Percentiles rank a stretch among this genome's conserved stretches.
These are phyloP conservation scores for Hypomecis punctinalis DNA, from an alignment of 2,888 invertebrate genomes.

Conservation along the genomic window DNA sequence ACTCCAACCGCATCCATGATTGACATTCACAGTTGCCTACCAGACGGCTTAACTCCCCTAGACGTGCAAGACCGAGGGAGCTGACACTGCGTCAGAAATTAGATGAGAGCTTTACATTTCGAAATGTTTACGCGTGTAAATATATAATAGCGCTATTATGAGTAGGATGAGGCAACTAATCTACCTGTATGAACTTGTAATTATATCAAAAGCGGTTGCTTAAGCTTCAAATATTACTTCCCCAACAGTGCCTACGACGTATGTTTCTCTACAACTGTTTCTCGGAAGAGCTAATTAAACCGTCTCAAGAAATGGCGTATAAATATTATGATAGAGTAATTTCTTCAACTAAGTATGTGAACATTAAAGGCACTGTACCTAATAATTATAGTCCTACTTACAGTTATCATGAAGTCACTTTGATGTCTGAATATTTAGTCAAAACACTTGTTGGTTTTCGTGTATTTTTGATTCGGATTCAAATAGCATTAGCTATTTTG, in stretches of 20 bases:
- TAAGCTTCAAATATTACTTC: constrained; percentile 17
- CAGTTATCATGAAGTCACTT: no score
- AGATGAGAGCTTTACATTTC: constrained; percentile 38
- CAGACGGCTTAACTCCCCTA: constrained; percentile 62
- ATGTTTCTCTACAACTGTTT: constrained; percentile 10
- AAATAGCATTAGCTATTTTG: no score
- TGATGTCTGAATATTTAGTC: no score
- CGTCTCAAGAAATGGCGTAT: constrained; percentile 9
- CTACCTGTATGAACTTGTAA: constrained; percentile 10
- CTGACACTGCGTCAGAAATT: constrained; percentile 45
- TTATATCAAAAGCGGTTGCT: constrained; percentile 18
- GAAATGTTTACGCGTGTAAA: constrained; percentile 8
- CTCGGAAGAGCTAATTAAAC: constrained; percentile 25
- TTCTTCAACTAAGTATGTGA: constrained; percentile 6
- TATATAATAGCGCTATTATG: not conserved
- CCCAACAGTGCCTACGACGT: not conserved
- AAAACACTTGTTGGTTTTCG: no score
- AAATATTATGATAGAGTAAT: constrained; percentile 8
- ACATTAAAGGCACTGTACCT: not conserved
- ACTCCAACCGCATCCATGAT: constrained; percentile 66
- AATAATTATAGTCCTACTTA: not conserved
- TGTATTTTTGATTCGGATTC: no score
- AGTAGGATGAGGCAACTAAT: constrained; percentile 6
- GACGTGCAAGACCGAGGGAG: constrained; percentile 49
- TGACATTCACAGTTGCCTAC: constrained; percentile 68